phyloP scores from a whole-genome alignment of 2,888 invertebrate genomes.

The Brachylomia viminalis region DNA sequence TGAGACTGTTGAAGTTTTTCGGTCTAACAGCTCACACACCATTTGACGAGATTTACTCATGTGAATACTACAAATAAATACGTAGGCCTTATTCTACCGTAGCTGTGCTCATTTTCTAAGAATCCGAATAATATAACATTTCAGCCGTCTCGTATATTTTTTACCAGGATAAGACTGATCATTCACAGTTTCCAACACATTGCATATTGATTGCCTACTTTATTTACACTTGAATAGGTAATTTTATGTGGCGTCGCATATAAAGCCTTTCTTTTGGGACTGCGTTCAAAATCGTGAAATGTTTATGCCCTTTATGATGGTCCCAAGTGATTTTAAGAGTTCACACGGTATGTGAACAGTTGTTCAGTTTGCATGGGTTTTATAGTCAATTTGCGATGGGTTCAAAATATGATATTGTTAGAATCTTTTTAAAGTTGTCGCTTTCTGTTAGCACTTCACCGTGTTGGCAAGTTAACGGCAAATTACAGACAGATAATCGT shows the following conservation, averaged over 20 bases:
- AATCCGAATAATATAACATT: constrained; percentile 9
- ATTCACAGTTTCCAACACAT: constrained; percentile 71
- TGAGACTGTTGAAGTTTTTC: constrained; percentile 10
- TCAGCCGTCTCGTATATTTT: constrained; percentile 26
- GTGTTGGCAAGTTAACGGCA: neutral
- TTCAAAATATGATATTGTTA: neutral
- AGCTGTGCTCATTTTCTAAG: neutral
- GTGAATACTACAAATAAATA: constrained; percentile 15
- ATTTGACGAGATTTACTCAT: constrained; percentile 6
- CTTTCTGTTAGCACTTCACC: neutral
- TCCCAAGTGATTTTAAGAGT: constrained; percentile 52
- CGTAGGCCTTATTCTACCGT: neutral
- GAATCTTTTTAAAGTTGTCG: neutral
- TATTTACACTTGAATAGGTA: constrained; percentile 72
- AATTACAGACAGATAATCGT: neutral
- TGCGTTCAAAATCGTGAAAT: constrained; percentile 64
- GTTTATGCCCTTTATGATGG: constrained; percentile 61
- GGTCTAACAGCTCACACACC: neutral
- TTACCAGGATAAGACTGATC: constrained; percentile 45
- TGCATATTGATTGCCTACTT: constrained; percentile 70
- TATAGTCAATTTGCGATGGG: neutral
- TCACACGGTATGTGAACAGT: constrained; percentile 49
- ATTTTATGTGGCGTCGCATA: constrained; percentile 69
- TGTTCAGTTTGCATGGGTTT: constrained; percentile 17
- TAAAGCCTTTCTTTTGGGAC: constrained; percentile 66